Base-by-base conservation (phyloP, 2,113 vertebrate genomes). In the Clarias magur region DNA sequence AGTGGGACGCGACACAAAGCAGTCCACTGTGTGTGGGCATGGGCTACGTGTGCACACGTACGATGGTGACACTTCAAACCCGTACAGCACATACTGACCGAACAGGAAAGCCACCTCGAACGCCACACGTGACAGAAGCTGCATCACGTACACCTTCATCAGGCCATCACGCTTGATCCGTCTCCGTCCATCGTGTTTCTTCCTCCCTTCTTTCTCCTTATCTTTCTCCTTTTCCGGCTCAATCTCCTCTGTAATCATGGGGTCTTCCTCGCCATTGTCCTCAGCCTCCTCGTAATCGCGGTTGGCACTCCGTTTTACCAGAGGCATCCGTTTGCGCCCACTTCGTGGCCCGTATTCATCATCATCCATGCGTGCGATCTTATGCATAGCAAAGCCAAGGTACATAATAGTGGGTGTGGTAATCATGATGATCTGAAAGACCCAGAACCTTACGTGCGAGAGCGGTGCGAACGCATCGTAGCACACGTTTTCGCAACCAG, bases 401-500 rank as follows among this genome's bases (percentile, higher is more conserved):
- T 98, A 98, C 90, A 98, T 94, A 88, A 98, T 93, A 0, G 97
- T 98, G 0, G 97, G 97, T 0, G 94, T 96, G 1, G 96, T 96
- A 90, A 98, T 96, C 93, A 96, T 90, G 73, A 98, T 98, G 88
- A 97, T 96, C 92, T 98, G 97, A 88, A 98, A 98, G 83, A 97
- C 93, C 97, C 97, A 98, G 92, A 97, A 98, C 34, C 97, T 95
- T 56, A 98, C 95, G 0, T 98, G 97, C 10, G 97, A 98, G 19
- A 98, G 95, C 0, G 97, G 97, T 0, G 97, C 97, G 0, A 97
- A 98, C 0, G 94, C 95, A 0, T 98, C 96, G 0, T 98, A 98
- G 93, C 97, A 98, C 30, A 98, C 97, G 0, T 98, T 98, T 93
- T 98, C 97, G 0, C 97, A 98, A 80, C 97, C 97, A 0, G 97